Base-by-base conservation (phyloP, 2,113 vertebrate species). In the Ceratotherium simum region DNA sequence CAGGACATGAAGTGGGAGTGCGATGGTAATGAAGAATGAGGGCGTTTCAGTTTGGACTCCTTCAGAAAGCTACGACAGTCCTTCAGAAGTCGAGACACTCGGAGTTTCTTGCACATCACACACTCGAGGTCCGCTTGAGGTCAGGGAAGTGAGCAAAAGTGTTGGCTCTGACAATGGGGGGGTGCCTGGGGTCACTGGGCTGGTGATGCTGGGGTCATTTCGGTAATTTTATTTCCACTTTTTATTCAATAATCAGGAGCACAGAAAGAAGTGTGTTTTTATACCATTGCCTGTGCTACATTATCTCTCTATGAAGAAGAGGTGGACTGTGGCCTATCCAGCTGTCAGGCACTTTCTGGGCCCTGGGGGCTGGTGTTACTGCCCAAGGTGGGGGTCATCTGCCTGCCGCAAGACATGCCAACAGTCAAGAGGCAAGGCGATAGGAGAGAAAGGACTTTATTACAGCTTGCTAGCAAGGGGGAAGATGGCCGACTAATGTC, bases 1-100 rank as follows among this genome's bases (percentile, higher is more conserved):
- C 1, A 20, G 51, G 20, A 21, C 16, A 6, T 11, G 5, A 21
- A 5, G 3, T 6, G 36, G 14, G 7, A 60, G 70, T 2, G 0
- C 25, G 5, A 21, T 39, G 12, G 25, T 13, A 2, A 29, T 18
- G 3, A 16, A 46, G 46, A 17, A n/a, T 2, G 8, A n/a, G 48
- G 0, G 23, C 0, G 17, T 51, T 20, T 1, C 48, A 48, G 18
- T 70, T 8, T 29, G 16, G 46, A 76, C 70, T 48, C 48, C 39
- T 75, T 80, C 48, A 3, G 48, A 46, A 87, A 20, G 70, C 46
- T 2, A 36, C 11, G 3, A 18, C 2, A 10, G 12, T 23, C 11
- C 29, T 81, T 48, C 36, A 5, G 18, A 69, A 79, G 39, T 23
- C 11, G 9, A 17, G 51, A 42, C 21, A 2, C 69, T 48, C 5